phyloP scores from a whole-genome alignment of 1,140 invertebrate species.

The Drosophila lacertosa region DNA sequence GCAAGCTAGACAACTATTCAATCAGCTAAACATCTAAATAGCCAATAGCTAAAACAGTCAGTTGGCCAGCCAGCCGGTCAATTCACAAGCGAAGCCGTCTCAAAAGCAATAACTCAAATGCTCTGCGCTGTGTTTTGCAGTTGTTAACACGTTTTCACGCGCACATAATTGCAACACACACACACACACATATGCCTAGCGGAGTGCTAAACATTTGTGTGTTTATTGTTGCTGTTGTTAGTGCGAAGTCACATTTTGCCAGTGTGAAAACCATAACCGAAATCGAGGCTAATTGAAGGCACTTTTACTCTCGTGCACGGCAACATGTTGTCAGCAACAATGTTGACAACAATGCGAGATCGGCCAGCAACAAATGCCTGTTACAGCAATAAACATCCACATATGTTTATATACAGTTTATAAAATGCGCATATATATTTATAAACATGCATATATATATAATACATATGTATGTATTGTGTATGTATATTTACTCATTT shows the following conservation, averaged over 20 bases:
- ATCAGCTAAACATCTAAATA: not conserved
- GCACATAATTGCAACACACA: constrained; percentile 48
- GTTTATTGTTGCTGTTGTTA: constrained; percentile 34
- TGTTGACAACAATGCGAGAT: constrained; percentile 11
- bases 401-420: no score
- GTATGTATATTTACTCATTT: not conserved
- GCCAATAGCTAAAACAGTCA: not conserved
- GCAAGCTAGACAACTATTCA: not conserved
- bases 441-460: not conserved
- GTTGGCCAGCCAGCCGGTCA: constrained; percentile 4
- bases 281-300: constrained; percentile 53
- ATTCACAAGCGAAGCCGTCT: constrained; percentile 1
- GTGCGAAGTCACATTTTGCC: constrained; percentile 34
- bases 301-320: constrained; percentile 45
- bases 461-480: not conserved
- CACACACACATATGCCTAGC: constrained; percentile 3
- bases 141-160: constrained; percentile 54
- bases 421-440: no score
- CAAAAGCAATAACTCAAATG: constrained; percentile 37
- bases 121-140: constrained; percentile 35
- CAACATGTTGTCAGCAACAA: constrained; percentile 21
- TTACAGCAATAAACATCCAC: not conserved
- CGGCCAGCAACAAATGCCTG: not conserved
- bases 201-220: constrained; percentile 24
- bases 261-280: constrained; percentile 48